Conservation (phyloP, 2,888 invertebrate species). For the Meteorus cinctellus region DNA sequence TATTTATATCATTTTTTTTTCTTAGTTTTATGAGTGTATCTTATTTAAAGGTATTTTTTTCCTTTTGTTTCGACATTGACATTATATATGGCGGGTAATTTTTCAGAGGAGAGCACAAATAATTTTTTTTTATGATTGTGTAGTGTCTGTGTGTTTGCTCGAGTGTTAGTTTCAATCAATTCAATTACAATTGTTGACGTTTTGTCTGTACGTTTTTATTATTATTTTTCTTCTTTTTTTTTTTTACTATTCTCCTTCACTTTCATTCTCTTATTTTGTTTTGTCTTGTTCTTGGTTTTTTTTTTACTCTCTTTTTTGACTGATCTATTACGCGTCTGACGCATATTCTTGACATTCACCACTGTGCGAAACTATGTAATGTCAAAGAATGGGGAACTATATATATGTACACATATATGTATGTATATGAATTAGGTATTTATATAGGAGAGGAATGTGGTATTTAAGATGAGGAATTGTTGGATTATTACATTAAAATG, state of each 20-base stretch:
- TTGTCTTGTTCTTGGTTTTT: conserved; percentile 26
- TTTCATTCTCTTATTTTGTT: not conserved
- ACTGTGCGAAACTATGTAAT: conserved; percentile 46
- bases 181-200: not conserved
- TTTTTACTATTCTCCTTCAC: not conserved
- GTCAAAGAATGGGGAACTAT: conserved; percentile 10
- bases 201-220: not conserved
- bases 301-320: conserved; percentile 38
- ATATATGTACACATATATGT: not conserved
- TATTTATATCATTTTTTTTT: conserved; percentile 30
- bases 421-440: not conserved
- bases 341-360: conserved; percentile 54
- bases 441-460: conserved; percentile 7
- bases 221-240: not conserved
- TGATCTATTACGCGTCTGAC: conserved; percentile 45
- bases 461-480: conserved; percentile 23
- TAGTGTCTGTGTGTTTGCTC: not conserved
- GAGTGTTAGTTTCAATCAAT: not conserved
- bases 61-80: not conserved
- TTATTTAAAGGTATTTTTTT: not conserved
- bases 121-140: not conserved
- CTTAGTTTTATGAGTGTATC: conserved; percentile 10
- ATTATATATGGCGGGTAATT: conserved; percentile 3
- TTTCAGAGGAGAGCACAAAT: conserved; percentile 3
- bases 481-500: conserved; percentile 15